A percentile compares a stretch with the other conserved stretches of the same genome.
Conservation (phyloP, 2,797 vertebrate species). For the Nannoperca australis region DNA sequence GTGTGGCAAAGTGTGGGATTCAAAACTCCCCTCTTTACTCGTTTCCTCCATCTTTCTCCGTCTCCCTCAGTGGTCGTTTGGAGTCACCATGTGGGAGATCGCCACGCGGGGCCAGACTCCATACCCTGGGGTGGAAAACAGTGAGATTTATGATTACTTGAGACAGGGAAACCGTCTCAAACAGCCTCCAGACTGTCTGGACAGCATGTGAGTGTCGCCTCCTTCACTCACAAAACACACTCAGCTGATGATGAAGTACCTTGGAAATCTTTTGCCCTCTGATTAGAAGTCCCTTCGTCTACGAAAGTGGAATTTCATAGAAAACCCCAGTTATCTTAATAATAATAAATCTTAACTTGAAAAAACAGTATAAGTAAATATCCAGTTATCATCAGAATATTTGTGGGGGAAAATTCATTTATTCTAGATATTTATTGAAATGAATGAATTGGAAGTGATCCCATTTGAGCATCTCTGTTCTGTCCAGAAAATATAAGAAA, state of each 20-base stretch:
- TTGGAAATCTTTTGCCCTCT: background rate
- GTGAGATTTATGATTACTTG: constrained; percentile 95
- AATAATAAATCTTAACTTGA: background rate
- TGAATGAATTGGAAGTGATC: too few relatives aligned
- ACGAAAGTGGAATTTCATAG: background rate
- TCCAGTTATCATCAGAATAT: background rate
- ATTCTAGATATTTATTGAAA: background rate
- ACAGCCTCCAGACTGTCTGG: constrained; percentile 93
- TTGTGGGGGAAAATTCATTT: background rate
- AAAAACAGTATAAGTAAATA: background rate
- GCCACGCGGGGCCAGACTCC: constrained; percentile 94
- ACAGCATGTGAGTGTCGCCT: constrained; percentile 88
- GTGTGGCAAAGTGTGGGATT: constrained; percentile 31
- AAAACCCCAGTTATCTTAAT: background rate
- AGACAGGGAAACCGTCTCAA: constrained; percentile 93
- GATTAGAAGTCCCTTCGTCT: background rate
- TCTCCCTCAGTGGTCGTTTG: constrained; percentile 91
- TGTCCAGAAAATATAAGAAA: background rate
- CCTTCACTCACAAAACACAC: constrained; percentile 11
- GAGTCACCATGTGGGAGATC: constrained; percentile 97
- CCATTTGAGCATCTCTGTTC: background rate
- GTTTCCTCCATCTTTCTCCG: background rate
- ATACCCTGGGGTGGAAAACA: constrained; percentile 94
- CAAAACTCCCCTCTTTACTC: background rate
- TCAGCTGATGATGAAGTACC: constrained; percentile 23